Percentiles rank a stretch among this genome's conserved stretches.
Conservation (phyloP, 2,797 vertebrate species). For the Sebastes aleutianus region DNA sequence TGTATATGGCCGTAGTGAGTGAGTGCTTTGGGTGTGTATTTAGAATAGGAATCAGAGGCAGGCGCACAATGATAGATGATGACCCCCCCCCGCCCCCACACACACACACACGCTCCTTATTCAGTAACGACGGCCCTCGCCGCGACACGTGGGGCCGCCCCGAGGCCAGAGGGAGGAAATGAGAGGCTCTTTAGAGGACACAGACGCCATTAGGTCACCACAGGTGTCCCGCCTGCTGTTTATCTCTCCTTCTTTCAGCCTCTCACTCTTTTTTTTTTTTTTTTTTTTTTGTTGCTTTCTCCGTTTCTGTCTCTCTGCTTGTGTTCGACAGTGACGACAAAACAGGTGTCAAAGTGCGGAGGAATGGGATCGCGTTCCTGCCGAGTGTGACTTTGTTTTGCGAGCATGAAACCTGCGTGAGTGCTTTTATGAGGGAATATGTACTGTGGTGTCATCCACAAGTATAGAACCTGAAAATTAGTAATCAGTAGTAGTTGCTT, state of each 20-base stretch:
- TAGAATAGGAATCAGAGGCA: slow-evolving; percentile 84
- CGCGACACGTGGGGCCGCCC: slow-evolving; percentile 77
- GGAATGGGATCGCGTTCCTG: slow-evolving; percentile 32
- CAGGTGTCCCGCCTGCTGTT: slow-evolving; percentile 83
- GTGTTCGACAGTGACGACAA: slow-evolving; percentile 28
- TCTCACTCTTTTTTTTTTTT: neutral
- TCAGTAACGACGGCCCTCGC: slow-evolving; percentile 81
- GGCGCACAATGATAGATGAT: slow-evolving; percentile 84
- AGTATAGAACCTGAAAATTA: neutral
- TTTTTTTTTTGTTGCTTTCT: neutral
- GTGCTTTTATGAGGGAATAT: neutral
- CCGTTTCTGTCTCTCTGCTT: slow-evolving; percentile 5
- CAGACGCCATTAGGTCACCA: slow-evolving; percentile 78
- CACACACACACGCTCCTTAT: neutral
- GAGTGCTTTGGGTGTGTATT: slow-evolving; percentile 83
- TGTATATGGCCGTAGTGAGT: no score
- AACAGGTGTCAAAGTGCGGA: slow-evolving; percentile 67
- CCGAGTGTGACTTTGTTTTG: slow-evolving; percentile 19
- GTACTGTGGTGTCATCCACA: neutral
- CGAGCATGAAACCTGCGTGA: neutral
- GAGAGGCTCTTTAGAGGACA: slow-evolving; percentile 74
- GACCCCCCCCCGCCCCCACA: slow-evolving; percentile 67
- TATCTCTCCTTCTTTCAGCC: slow-evolving; percentile 25
- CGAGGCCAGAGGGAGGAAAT: slow-evolving; percentile 81
- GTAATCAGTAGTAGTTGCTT: neutral